These are phyloP conservation scores for Caenorhabditis sulstoni DNA, from an alignment of 2,888 invertebrate genomes.

Conservation along the genomic window DNA sequence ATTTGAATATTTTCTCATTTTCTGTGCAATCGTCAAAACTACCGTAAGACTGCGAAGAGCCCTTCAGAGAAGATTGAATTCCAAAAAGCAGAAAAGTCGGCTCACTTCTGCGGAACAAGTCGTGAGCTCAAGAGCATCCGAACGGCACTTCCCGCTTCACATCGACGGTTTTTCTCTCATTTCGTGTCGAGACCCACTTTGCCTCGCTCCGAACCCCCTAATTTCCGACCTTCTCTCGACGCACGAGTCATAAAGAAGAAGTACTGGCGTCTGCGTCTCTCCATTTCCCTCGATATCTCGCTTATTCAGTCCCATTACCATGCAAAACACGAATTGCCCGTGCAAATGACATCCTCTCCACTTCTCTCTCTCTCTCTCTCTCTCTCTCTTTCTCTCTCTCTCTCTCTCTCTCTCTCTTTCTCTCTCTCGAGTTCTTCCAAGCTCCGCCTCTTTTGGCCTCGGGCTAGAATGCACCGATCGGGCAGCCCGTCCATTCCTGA, in stretches of 20 bases:
- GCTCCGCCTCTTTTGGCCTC: constrained; percentile 30
- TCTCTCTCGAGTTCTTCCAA: constrained; percentile 1
- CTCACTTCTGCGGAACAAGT: too few species aligned
- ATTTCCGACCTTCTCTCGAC: constrained; percentile 16
- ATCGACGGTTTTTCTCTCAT: neutral
- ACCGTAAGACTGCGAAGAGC: constrained; percentile 3
- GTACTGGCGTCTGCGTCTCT: constrained; percentile 33
- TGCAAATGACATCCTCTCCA: constrained; percentile 31
- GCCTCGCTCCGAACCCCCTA: too few species aligned
- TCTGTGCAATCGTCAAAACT: neutral
- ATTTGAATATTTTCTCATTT: neutral
- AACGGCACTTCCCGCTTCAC: too few species aligned
- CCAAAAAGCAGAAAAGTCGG: neutral
- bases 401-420: constrained; percentile 13
- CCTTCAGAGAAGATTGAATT: constrained; percentile 3
- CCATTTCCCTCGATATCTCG: neutral
- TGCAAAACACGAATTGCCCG: constrained; percentile 22
- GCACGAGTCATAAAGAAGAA: constrained; percentile 40
- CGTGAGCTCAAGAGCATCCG: too few species aligned
- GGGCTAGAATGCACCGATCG: constrained; percentile 24
- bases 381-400: constrained; percentile 9
- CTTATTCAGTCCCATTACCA: constrained; percentile 21
- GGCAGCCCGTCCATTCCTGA: constrained; percentile 13
- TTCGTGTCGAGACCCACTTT: constrained; percentile 3
- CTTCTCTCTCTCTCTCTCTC: constrained; percentile 15